Evolutionary conservation across 2,888 invertebrate genomes (phyloP).

Genomic region (Cephus nigrinus): DNA sequence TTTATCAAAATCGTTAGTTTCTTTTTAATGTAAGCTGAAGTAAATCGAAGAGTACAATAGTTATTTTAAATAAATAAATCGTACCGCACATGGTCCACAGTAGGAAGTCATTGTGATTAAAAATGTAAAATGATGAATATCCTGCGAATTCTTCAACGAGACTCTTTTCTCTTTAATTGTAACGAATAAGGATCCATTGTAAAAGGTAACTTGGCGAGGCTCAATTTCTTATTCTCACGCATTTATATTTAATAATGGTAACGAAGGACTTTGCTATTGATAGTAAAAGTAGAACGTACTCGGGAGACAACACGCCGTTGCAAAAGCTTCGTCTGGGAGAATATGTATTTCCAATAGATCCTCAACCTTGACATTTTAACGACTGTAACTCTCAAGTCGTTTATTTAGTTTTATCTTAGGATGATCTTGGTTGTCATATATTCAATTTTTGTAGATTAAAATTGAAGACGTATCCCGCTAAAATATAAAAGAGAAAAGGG

Average conservation of each 20-base stretch:
- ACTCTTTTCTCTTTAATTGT: background rate
- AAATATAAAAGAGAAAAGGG: background rate
- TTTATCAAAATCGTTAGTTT: background rate
- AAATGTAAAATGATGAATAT: background rate
- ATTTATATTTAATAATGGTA: background rate
- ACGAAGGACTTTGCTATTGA: background rate
- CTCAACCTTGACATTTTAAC: conserved; percentile 41
- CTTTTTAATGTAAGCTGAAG: background rate
- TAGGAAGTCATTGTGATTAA: background rate
- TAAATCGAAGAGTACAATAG: background rate
- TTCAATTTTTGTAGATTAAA: background rate
- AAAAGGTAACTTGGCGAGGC: background rate
- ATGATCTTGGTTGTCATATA: background rate
- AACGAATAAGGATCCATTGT: background rate
- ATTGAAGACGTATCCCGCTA: background rate
- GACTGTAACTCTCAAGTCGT: background rate
- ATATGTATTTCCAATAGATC: conserved; percentile 3
- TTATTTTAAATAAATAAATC: background rate
- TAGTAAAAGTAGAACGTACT: background rate
- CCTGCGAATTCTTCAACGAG: background rate
- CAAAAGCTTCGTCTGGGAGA: background rate
- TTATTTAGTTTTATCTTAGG: background rate
- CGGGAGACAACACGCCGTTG: background rate
- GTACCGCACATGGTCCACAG: background rate
- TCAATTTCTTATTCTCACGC: background rate